Conservation (phyloP, 2,888 invertebrate species). For the Eupithecia subfuscata region DNA sequence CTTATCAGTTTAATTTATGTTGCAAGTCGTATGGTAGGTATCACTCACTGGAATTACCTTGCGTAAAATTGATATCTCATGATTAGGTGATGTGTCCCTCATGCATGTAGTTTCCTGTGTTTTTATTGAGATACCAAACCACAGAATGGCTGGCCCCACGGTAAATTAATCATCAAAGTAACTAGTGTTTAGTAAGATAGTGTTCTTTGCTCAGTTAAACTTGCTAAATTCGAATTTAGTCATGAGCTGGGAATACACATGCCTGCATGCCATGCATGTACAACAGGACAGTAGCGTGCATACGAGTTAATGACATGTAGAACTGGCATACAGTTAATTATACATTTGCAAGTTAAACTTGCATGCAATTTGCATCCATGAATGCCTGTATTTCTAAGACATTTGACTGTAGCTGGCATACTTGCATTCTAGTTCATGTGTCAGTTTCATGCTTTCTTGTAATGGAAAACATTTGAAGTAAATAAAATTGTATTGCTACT, state of each 20-base stretch:
- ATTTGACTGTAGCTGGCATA: no score
- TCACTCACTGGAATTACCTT: conserved; percentile 17
- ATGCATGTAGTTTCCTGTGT: neutral
- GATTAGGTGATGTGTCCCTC: neutral
- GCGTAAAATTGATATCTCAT: conserved; percentile 1
- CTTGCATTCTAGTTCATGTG: no score
- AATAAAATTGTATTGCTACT: no score
- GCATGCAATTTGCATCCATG: no score
- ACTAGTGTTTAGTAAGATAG: neutral
- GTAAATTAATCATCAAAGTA: neutral
- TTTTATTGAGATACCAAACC: neutral
- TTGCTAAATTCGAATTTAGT: neutral
- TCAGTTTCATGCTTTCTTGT: no score
- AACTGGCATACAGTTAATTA: no score
- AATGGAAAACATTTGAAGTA: no score
- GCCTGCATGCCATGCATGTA: no score
- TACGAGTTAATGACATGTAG: no score
- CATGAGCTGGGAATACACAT: neutral
- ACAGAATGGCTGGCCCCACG: neutral
- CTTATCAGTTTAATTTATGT: conserved; percentile 23
- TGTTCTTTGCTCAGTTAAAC: neutral
- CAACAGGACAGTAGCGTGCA: no score
- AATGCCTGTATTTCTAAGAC: no score
- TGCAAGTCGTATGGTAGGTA: conserved; percentile 21
- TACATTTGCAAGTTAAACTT: no score